Conservation (phyloP, 1,140 invertebrate species). For the Nymphalis io region DNA sequence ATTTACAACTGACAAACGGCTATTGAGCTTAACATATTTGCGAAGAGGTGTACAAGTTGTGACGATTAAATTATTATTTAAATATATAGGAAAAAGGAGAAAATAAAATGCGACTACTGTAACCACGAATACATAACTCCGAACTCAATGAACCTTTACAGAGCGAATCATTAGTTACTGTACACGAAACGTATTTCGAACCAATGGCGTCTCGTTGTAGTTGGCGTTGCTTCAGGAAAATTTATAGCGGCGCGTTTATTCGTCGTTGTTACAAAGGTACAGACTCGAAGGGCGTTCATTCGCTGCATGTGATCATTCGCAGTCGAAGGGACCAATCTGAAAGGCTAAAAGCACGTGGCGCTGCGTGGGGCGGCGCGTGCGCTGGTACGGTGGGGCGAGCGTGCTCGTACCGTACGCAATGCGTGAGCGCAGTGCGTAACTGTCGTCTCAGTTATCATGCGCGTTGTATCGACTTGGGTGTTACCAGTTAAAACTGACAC, state of each 20-base stretch:
- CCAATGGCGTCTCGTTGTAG: slow-evolving; percentile 45
- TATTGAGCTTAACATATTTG: too few species aligned
- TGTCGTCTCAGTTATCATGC: slow-evolving; percentile 31
- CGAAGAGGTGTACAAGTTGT: too few species aligned
- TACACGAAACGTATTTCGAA: neutral
- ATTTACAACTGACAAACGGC: too few species aligned
- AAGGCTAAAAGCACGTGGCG: slow-evolving; percentile 50
- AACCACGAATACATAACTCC: neutral
- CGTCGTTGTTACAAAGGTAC: slow-evolving; percentile 38
- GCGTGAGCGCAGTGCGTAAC: slow-evolving; percentile 52
- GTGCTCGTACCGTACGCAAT: slow-evolving; percentile 65
- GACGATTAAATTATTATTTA: too few species aligned
- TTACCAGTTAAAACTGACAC: neutral
- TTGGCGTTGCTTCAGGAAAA: slow-evolving; percentile 61
- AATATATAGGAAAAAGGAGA: neutral
- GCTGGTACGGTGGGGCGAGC: slow-evolving; percentile 60
- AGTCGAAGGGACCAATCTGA: slow-evolving; percentile 69
- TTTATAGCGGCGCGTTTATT: slow-evolving; percentile 40
- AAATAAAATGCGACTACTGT: neutral
- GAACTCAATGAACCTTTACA: neutral
- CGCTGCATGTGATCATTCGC: slow-evolving; percentile 40
- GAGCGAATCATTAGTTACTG: neutral
- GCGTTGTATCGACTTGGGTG: slow-evolving; percentile 4
- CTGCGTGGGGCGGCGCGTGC: slow-evolving; percentile 58
- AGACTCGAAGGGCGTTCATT: slow-evolving; percentile 52